Evolutionary conservation across 1,140 invertebrate genomes (phyloP).

Genomic region (Bombus huntii): DNA sequence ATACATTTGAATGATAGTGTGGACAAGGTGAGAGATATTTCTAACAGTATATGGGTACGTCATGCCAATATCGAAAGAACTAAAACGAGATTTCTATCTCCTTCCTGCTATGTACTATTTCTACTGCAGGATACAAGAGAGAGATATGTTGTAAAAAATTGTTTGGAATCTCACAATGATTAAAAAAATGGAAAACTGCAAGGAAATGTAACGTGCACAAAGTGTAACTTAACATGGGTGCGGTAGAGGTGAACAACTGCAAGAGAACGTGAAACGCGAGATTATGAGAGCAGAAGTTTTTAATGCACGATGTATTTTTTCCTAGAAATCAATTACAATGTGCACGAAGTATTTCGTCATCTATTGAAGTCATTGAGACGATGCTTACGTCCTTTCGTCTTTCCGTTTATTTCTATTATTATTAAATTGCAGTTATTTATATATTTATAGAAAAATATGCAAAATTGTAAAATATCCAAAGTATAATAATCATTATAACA

Average conservation of each 20-base stretch:
- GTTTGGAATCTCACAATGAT: no score
- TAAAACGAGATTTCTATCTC: no score
- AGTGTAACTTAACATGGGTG: background rate
- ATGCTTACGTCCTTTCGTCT: background rate
- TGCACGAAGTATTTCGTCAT: no score
- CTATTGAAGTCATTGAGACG: background rate
- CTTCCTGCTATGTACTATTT: no score
- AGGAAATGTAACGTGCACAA: background rate
- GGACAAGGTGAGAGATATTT: no score
- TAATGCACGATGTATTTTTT: background rate
- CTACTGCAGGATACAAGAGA: background rate
- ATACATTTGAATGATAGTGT: no score
- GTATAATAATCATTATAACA: no score
- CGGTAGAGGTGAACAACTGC: slow-evolving; percentile 6
- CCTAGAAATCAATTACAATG: background rate
- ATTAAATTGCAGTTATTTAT: background rate
- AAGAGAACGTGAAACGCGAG: slow-evolving; percentile 7
- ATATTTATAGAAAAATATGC: background rate
- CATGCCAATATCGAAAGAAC: no score
- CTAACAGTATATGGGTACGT: no score
- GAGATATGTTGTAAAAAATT: background rate
- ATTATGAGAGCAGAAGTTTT: slow-evolving; percentile 2
- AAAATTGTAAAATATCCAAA: background rate
- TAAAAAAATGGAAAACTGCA: background rate
- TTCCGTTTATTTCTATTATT: background rate